Evolutionary conservation across 2,113 vertebrate genomes (phyloP), one percentile per base, ranked within the genome.

Genomic region (Nerophis lumbriciformis): DNA sequence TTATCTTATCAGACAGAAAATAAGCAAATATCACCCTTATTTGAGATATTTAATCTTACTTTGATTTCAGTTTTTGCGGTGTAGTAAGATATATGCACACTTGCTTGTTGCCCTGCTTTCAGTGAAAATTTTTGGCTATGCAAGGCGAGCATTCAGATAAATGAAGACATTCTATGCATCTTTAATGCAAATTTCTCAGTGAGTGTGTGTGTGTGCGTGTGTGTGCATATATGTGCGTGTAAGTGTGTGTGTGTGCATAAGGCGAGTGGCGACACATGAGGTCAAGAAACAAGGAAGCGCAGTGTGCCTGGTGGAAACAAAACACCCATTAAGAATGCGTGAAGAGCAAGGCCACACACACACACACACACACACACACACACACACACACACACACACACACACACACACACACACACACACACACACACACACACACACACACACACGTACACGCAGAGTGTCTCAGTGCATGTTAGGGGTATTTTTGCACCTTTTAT

Each of bases 401-500:
- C 37, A 16, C 15, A 49, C n/a, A 49, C n/a, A 49, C 6, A 16
- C 54, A 42, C 37, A 56, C 12, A 53, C 16, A 16, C 55, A 16
- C 54, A 42, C 37, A 56, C 12, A 53, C 6, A 53, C 19, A 19
- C 19, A 19, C 19, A 19, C 16, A 16, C 55, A 16, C 54, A 42
- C 37, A 16, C 15, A 49, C n/a, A 49, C n/a, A 49, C 6, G 7
- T 4, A 51, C 28, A 14, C 48, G 4, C 53, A 16, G 42, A 37
- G 12, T 57, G 19, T 12, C 19, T 11, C 13, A 57, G 21, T 10
- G 11, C 11, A 44, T 12, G 11, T 8, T 16, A 21, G 16, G 6
- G 39, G 9, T 57, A 57, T 57, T 44, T 57, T 44, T 9, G n/a
- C 55, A 57, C 55, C 16, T 57, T 28, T 57, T 57, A 57, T 57